Base-by-base conservation (phyloP, 37 sponge, comb jelly and placozoan species). In the Ianthella basta region DNA sequence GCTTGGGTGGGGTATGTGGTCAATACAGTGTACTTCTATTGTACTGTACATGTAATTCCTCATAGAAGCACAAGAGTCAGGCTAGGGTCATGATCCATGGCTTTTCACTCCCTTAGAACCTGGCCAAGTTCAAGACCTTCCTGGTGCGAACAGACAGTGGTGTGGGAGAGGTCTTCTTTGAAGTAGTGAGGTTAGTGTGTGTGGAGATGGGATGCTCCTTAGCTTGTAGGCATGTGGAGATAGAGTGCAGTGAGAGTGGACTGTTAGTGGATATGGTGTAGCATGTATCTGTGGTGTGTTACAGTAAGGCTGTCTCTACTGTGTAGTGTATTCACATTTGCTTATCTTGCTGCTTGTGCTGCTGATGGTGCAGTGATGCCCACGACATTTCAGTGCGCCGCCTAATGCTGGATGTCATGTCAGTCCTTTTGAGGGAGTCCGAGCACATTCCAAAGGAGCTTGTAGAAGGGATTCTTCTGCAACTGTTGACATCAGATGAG, bases 371-470 rank as follows among this genome's bases (percentile, higher is more conserved):
- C 63, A 95, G 92, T 83, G 84, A 85, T n/a, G 56, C 79, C 3
- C 91, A 88, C 21, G 84, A 88, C 0, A 54, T 82, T 15, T 87
- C 91, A 29, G 90, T 96, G 25, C 87, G 86, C 60, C 86, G 78
- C 60, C 85, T 81, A 79, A 85, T 96, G 77, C 38, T 86, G 32
- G 88, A 93, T 33, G 87, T 93, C 41, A 81, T 96, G 79, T 63
- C 83, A 36, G 72, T 87, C 19, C 64, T 96, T 8, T 59, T 96
- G 53, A 89, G 89, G 44, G 94, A 96, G 37, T 90, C 85, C n/a
- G 94, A 92, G 67, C 57, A 36, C 79, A 82, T 96, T 14, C 89
- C 96, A 18, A 91, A 91, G 79, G 92, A 83, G 24, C 33, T 91
- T 15, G 36, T 91, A 16, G 95, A 91, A 37, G 25, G 55, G 20